phyloP scores from a whole-genome alignment of 2,113 vertebrate genomes.

The Burhinus oedicnemus region DNA sequence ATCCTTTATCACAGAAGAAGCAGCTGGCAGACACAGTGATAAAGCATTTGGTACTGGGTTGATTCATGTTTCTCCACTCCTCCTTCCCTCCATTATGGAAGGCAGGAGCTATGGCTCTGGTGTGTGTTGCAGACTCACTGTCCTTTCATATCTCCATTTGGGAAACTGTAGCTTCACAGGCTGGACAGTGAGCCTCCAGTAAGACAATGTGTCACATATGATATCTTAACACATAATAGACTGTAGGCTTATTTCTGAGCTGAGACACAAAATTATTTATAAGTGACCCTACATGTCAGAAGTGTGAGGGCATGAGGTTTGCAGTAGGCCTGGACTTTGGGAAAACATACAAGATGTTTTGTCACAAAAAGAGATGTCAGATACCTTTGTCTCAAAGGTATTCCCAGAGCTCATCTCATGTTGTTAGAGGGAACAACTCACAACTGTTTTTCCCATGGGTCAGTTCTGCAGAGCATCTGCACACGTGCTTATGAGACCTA shows the following conservation, averaged over 20 bases:
- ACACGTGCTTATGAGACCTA: background rate
- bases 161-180: background rate
- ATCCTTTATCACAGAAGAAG: background rate
- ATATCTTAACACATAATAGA: background rate
- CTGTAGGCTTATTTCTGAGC: background rate
- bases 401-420: background rate
- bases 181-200: background rate
- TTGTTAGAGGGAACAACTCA: background rate
- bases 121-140: background rate
- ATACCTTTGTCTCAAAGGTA: background rate
- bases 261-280: background rate
- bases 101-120: background rate
- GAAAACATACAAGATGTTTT: background rate
- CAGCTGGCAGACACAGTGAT: background rate
- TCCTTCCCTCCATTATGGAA: background rate
- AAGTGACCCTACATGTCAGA: background rate
- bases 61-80: accelerated
- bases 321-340: background rate
- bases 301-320: background rate
- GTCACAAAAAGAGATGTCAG: background rate
- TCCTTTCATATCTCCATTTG: background rate
- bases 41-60: background rate
- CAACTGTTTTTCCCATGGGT: background rate
- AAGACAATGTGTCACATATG: background rate
- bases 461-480: background rate